These are phyloP conservation scores for Albula glossodonta DNA, from an alignment of 2,113 vertebrate genomes.

Conservation along the genomic window DNA sequence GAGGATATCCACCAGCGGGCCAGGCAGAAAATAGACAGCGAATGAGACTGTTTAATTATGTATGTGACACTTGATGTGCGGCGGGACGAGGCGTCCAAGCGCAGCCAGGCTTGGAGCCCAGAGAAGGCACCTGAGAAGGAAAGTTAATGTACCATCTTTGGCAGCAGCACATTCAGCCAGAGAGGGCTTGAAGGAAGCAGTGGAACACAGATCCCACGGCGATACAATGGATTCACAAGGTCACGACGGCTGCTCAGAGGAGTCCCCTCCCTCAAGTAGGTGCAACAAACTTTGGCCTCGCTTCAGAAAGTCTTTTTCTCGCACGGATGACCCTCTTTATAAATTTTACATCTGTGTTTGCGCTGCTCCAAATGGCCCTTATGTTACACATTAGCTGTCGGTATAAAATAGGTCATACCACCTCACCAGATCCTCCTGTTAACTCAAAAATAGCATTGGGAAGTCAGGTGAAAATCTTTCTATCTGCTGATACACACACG, in stretches of 20 bases:
- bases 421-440: background rate
- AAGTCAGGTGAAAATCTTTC: background rate
- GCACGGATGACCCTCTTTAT: slow-evolving; percentile 2
- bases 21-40: slow-evolving; percentile 21
- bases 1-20: background rate
- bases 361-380: background rate
- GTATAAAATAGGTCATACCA: slow-evolving; percentile 18
- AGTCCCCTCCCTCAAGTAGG: slow-evolving; percentile 24
- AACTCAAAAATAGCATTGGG: background rate
- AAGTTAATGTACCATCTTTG: slow-evolving; percentile 30
- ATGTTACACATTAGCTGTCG: slow-evolving; percentile 5
- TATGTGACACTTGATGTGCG: slow-evolving; percentile 1
- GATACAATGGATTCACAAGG: slow-evolving; percentile 9
- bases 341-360: slow-evolving; percentile 15
- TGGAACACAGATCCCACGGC: slow-evolving; percentile 7
- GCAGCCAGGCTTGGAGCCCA: slow-evolving; percentile 21
- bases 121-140: slow-evolving; percentile 2
- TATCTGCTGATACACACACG: too few species aligned
- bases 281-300: slow-evolving; percentile 13
- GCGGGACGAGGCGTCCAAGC: slow-evolving; percentile 14
- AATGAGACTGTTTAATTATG: slow-evolving; percentile 27
- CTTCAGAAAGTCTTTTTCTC: slow-evolving; percentile 19
- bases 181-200: background rate
- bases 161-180: background rate
- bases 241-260: slow-evolving; percentile 15